Conservation (phyloP, 1,140 invertebrate species). For the Conus betulinus region DNA sequence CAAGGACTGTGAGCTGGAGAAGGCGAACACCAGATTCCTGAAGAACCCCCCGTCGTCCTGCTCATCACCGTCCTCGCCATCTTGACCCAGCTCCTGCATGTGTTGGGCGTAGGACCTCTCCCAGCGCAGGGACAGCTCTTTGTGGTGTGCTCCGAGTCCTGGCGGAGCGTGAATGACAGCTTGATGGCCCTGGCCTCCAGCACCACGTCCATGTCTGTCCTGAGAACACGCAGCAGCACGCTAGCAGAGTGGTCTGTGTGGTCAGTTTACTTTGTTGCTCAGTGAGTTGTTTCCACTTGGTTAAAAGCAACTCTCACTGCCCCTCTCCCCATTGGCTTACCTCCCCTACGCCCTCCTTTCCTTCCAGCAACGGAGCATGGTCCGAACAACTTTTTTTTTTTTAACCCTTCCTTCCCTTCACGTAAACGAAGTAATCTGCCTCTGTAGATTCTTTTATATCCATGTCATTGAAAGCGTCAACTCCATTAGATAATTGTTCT, state of each 20-base stretch:
- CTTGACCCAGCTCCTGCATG: slow-evolving; percentile 31
- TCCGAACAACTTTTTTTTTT: too few relatives aligned
- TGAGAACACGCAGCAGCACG: not conserved
- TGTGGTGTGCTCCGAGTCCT: slow-evolving; percentile 24
- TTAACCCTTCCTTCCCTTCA: too few relatives aligned
- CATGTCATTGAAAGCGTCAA: too few relatives aligned
- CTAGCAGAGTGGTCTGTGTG: not conserved
- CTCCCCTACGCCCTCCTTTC: too few relatives aligned
- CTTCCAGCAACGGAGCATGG: too few relatives aligned
- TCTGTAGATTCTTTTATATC: too few relatives aligned
- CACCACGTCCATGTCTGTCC: not conserved
- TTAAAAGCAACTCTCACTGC: too few relatives aligned
- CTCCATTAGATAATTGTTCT: too few relatives aligned
- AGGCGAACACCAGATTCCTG: slow-evolving; percentile 17
- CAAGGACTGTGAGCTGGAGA: slow-evolving; percentile 36
- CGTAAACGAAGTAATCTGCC: too few relatives aligned
- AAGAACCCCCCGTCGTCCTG: not conserved
- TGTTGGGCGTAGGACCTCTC: slow-evolving; percentile 30
- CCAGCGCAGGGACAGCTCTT: slow-evolving; percentile 39
- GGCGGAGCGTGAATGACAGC: slow-evolving; percentile 39
- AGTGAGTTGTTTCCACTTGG: too few relatives aligned
- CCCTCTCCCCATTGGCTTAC: too few relatives aligned
- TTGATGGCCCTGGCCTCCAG: slow-evolving; percentile 35
- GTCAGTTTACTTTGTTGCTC: not conserved
- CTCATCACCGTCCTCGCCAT: slow-evolving; percentile 3